Conservation (phyloP, 30 jellyfish, hydroid and myxozoan genomes). For the Hydra vulgaris region DNA sequence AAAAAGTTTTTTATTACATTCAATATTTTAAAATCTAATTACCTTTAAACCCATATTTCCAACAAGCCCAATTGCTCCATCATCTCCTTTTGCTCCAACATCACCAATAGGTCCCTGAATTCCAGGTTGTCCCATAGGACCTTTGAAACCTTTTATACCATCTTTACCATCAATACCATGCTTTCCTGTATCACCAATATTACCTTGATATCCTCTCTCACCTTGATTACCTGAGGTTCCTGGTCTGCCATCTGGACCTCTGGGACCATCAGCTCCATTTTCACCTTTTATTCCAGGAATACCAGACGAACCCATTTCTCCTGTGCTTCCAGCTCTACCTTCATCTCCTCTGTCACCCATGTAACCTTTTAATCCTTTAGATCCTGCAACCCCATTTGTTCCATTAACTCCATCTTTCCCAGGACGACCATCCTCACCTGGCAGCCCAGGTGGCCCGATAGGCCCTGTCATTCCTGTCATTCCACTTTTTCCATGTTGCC, state of each 20-base stretch:
- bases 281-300: slow-evolving; percentile 21
- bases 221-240: slow-evolving; percentile 21
- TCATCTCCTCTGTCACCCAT: slow-evolving; percentile 24
- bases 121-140: slow-evolving; percentile 77
- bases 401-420: slow-evolving; percentile 34
- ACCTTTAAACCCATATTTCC: slow-evolving; percentile 61
- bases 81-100: slow-evolving; percentile 73
- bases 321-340: slow-evolving; percentile 39
- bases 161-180: slow-evolving; percentile 53
- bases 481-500: slow-evolving; percentile 17
- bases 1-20: background rate
- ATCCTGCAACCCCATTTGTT: slow-evolving; percentile 23
- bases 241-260: slow-evolving; percentile 16
- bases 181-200: slow-evolving; percentile 70
- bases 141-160: slow-evolving; percentile 67
- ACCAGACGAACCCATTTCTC: slow-evolving; percentile 24
- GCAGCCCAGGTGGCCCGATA: slow-evolving; percentile 61
- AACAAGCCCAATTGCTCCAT: slow-evolving; percentile 70
- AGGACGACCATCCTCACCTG: slow-evolving; percentile 30
- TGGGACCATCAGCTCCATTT: slow-evolving; percentile 20
- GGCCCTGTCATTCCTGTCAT: slow-evolving; percentile 18
- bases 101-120: slow-evolving; percentile 97
- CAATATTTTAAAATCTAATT: background rate
- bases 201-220: slow-evolving; percentile 59
- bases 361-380: slow-evolving; percentile 14